Conservation (phyloP, 2,888 invertebrate genomes). For the Tridacna crocea region DNA sequence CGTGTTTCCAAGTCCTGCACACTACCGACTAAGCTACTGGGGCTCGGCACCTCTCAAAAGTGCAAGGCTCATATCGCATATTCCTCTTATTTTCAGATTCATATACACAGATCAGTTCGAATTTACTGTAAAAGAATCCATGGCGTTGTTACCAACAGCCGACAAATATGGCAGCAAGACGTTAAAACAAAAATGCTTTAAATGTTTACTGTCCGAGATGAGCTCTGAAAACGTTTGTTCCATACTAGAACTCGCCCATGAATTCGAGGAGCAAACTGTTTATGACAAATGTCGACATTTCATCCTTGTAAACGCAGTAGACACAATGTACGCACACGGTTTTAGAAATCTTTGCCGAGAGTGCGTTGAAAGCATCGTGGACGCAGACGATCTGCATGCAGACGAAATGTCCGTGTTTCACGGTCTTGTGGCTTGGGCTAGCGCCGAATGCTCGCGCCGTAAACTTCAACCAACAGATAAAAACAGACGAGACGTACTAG, state of each 20-base stretch:
- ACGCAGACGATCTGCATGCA: slow-evolving; percentile 52
- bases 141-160: slow-evolving; percentile 25
- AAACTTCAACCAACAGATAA: slow-evolving; percentile 36
- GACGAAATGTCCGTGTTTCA: slow-evolving; percentile 53
- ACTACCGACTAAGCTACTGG: no score
- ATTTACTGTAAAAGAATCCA: slow-evolving; percentile 22
- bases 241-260: slow-evolving; percentile 47
- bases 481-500: slow-evolving; percentile 47
- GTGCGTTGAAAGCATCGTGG: slow-evolving; percentile 50
- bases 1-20: no score
- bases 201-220: slow-evolving; percentile 47
- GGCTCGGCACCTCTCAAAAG: no score
- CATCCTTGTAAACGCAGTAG: slow-evolving; percentile 51
- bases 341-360: slow-evolving; percentile 44
- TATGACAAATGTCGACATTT: slow-evolving; percentile 50
- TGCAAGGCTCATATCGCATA: no score
- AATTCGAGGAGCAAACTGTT: slow-evolving; percentile 25
- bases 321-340: slow-evolving; percentile 38
- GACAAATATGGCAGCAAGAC: slow-evolving; percentile 32
- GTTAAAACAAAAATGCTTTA: slow-evolving; percentile 40
- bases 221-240: slow-evolving; percentile 50
- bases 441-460: slow-evolving; percentile 42
- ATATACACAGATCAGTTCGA: slow-evolving; percentile 50
- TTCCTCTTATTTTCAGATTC: slow-evolving; percentile 33
- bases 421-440: slow-evolving; percentile 51